Percentiles rank a stretch among this genome's conserved stretches.
Evolutionary conservation across 35 echinoderm and acorn worm genomes (phyloP).

Genomic region (Anneissia japonica): DNA sequence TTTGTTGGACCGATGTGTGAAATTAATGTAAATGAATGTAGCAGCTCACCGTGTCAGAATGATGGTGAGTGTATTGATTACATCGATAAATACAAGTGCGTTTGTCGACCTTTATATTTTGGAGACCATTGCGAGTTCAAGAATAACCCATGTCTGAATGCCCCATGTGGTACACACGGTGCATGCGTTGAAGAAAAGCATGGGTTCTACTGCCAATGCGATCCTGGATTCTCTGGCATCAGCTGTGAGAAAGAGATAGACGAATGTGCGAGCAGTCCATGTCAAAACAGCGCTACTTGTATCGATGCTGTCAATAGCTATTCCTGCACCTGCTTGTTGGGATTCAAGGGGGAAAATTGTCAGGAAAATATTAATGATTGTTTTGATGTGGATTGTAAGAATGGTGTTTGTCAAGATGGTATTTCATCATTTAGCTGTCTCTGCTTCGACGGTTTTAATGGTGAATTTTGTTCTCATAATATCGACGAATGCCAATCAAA

Average conservation of each 20-base stretch:
- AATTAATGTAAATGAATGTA: background rate
- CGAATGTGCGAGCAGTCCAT: background rate
- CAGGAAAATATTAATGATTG: constrained; percentile 10
- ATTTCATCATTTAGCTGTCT: background rate
- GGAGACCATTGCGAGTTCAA: background rate
- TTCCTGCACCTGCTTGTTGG: background rate
- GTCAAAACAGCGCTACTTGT: background rate
- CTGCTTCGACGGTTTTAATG: background rate
- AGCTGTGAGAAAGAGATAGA: background rate
- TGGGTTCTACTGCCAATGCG: background rate
- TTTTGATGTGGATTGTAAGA: background rate
- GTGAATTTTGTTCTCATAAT: background rate
- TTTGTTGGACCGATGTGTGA: background rate
- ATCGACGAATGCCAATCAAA: background rate
- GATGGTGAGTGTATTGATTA: background rate
- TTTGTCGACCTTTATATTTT: background rate
- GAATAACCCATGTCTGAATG: background rate
- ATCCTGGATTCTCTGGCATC: background rate
- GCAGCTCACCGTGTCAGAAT: constrained; percentile 1
- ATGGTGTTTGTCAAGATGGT: background rate
- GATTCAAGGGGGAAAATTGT: constrained; percentile 1
- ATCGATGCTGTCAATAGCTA: background rate
- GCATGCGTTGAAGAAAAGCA: background rate
- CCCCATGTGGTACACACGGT: constrained; percentile 1
- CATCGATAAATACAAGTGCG: background rate